phyloP scores from a whole-genome alignment of 2,888 invertebrate species.

The Apodemia zela region DNA sequence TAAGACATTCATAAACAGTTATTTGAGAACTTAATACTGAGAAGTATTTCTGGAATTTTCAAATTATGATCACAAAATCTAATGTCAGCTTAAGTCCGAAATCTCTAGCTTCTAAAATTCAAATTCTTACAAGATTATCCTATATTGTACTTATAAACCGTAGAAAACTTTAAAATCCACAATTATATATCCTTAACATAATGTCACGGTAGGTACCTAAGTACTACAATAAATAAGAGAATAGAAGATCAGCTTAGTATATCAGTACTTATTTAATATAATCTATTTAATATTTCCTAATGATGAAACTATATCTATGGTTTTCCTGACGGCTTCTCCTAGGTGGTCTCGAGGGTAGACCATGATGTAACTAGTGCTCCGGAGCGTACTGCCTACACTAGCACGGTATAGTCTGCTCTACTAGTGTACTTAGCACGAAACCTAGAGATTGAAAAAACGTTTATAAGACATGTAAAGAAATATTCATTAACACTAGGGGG shows the following conservation, averaged over 20 bases:
- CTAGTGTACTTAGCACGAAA: slow-evolving; percentile 81
- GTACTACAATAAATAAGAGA: slow-evolving; percentile 75
- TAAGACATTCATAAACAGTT: slow-evolving; percentile 48
- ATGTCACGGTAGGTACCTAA: slow-evolving; percentile 73
- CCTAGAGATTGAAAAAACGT: slow-evolving; percentile 80
- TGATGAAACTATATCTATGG: slow-evolving; percentile 63
- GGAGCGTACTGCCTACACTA: slow-evolving; percentile 81
- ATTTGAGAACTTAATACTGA: slow-evolving; percentile 78
- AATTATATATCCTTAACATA: slow-evolving; percentile 62
- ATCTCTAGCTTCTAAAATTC: slow-evolving; percentile 58
- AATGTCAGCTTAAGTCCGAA: slow-evolving; percentile 47
- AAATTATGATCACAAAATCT: slow-evolving; percentile 48
- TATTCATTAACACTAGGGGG: slow-evolving; percentile 51
- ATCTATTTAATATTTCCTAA: slow-evolving; percentile 64
- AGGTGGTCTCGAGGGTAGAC: slow-evolving; percentile 74
- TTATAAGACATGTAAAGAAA: slow-evolving; percentile 58
- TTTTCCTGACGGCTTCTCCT: slow-evolving; percentile 75
- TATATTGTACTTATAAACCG: slow-evolving; percentile 73
- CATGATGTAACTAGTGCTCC: slow-evolving; percentile 77
- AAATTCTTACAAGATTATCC: slow-evolving; percentile 63
- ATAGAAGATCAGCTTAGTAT: slow-evolving; percentile 62
- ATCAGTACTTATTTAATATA: slow-evolving; percentile 68
- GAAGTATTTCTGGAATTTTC: slow-evolving; percentile 53
- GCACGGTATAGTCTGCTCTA: slow-evolving; percentile 75
- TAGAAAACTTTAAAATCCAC: slow-evolving; percentile 60